Evolutionary conservation across 2,888 invertebrate species (phyloP).

Genomic region (Cloeon dipterum): DNA sequence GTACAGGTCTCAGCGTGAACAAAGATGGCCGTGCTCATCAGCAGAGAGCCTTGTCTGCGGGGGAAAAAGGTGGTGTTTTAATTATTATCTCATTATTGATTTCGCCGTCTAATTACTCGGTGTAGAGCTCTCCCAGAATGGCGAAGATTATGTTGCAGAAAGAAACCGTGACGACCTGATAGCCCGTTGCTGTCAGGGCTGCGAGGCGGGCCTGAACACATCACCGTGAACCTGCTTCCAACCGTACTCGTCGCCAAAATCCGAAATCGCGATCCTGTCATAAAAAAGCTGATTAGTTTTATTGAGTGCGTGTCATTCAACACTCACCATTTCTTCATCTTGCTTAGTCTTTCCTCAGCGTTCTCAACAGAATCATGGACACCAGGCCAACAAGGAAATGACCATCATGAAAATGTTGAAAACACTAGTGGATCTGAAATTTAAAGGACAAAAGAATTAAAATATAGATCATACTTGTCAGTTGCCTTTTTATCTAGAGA

Average conservation of each 20-base stretch:
- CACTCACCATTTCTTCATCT: constrained; percentile 80
- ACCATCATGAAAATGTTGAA: constrained; percentile 99
- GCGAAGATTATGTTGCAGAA: constrained; percentile 89
- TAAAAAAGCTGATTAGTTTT: too few species aligned
- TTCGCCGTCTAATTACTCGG: constrained; percentile 55
- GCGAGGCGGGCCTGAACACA: constrained; percentile 87
- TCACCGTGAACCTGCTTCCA: constrained; percentile 99
- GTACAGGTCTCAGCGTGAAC: constrained; percentile 78
- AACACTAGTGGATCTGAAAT: constrained; percentile 90
- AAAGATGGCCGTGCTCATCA: constrained; percentile 93
- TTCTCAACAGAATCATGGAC: constrained; percentile 97
- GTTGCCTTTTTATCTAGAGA: too few species aligned
- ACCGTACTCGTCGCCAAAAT: constrained; percentile 98
- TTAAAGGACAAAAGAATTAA: not conserved
- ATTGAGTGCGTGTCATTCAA: too few species aligned
- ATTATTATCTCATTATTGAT: not conserved
- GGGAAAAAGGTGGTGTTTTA: not conserved
- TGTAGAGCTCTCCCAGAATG: constrained; percentile 93
- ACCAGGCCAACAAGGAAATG: constrained; percentile 95
- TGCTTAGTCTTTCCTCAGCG: constrained; percentile 96
- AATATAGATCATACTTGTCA: too few species aligned
- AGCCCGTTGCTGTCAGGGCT: constrained; percentile 85
- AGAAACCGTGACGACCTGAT: constrained; percentile 79
- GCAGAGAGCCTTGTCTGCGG: constrained; percentile 51
- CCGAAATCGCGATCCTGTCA: constrained; percentile 90